These are phyloP conservation scores for Tretioscincus oriximinensis DNA, from an alignment of 2,113 vertebrate species.

Conservation along the genomic window DNA sequence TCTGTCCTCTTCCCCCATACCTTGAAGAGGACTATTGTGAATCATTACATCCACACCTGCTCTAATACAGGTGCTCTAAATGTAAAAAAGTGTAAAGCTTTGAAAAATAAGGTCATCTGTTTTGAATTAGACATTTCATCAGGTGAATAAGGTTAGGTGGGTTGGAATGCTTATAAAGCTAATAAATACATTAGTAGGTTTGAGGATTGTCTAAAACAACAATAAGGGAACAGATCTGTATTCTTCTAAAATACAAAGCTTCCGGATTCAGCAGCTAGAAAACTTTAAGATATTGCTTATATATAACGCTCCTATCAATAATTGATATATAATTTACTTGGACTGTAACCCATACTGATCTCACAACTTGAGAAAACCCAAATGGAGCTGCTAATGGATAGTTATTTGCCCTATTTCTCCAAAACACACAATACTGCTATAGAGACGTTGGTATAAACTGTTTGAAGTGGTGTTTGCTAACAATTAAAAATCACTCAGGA, in stretches of 20 bases:
- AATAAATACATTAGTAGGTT: neutral
- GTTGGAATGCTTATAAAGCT: neutral
- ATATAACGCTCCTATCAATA: neutral
- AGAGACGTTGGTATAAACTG: neutral
- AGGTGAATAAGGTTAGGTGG: no score
- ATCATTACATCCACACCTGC: neutral
- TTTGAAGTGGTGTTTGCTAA: neutral
- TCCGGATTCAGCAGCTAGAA: neutral
- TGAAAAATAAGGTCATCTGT: neutral
- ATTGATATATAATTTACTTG: neutral
- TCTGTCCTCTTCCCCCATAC: neutral
- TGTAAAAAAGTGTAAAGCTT: neutral
- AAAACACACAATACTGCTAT: neutral
- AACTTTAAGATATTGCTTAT: neutral
- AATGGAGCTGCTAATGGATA: neutral
- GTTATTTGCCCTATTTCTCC: neutral
- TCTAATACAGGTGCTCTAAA: neutral
- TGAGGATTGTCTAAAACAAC: neutral
- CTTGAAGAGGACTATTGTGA: fast-evolving
- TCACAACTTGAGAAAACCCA: neutral
- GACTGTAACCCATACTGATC: neutral
- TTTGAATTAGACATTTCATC: fast-evolving
- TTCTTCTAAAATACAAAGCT: neutral
- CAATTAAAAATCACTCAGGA: neutral
- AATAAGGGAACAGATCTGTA: neutral